A percentile compares a stretch with the other conserved stretches of the same genome.
Conservation (phyloP, 2,888 invertebrate species). For the Hirtodrosophila cameraria region DNA sequence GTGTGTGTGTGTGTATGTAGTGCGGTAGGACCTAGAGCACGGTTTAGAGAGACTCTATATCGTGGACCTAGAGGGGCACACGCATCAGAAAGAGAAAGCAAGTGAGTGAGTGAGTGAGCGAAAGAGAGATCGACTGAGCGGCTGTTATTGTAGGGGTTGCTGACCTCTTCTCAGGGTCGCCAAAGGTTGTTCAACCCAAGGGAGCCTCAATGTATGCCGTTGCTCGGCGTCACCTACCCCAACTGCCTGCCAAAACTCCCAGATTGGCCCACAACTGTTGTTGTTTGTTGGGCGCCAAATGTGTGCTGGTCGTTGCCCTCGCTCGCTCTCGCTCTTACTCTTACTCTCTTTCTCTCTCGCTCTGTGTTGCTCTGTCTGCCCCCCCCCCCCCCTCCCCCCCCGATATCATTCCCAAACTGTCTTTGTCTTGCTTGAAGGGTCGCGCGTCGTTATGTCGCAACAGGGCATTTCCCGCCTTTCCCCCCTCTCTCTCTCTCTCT, state of each 20-base stretch:
- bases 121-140: conserved; percentile 23
- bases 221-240: conserved; percentile 14
- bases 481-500: neutral
- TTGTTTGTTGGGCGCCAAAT: conserved; percentile 61
- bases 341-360: conserved; percentile 1
- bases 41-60: conserved; percentile 3
- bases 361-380: neutral
- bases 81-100: neutral
- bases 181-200: conserved; percentile 83
- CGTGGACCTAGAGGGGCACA: too few species aligned
- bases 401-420: conserved; percentile 8
- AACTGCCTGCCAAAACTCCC: conserved; percentile 12
- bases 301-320: conserved; percentile 81
- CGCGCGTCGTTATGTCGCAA: conserved; percentile 68
- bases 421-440: neutral
- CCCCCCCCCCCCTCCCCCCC: neutral
- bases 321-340: conserved; percentile 3
- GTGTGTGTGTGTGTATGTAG: conserved; percentile 10
- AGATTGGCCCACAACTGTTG: conserved; percentile 27
- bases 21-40: conserved; percentile 43
- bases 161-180: conserved; percentile 85
- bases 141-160: conserved; percentile 81
- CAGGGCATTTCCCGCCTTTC: conserved; percentile 57
- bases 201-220: conserved; percentile 67
- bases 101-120: neutral